Evolutionary conservation across 2,113 vertebrate genomes (phyloP).

Genomic region (Sorex araneus): DNA sequence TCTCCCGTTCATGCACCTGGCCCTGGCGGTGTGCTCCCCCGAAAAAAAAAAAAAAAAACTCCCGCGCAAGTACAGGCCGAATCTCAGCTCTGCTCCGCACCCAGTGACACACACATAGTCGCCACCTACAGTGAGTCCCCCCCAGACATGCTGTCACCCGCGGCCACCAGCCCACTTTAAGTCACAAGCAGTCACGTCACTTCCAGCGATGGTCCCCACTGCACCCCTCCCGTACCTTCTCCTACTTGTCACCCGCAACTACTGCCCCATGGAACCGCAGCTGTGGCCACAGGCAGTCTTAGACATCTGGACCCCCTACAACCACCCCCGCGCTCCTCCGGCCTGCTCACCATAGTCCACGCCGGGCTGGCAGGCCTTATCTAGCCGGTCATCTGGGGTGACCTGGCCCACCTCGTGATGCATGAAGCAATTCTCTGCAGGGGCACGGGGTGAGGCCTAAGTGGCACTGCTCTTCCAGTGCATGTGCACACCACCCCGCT

Average conservation of each 20-base stretch:
- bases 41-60: background rate
- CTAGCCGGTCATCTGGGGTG: slow-evolving; percentile 61
- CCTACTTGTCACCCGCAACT: too few species aligned
- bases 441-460: background rate
- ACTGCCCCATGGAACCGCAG: too few species aligned
- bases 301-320: rapidly evolving
- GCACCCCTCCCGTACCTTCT: too few species aligned
- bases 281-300: rapidly evolving
- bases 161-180: too few species aligned
- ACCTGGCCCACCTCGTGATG: slow-evolving; percentile 51
- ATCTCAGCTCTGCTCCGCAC: too few species aligned
- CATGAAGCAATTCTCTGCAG: slow-evolving; percentile 92
- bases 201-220: too few species aligned
- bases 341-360: slow-evolving; percentile 85
- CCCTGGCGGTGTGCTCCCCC: background rate
- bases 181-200: too few species aligned
- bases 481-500: too few species aligned
- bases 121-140: too few species aligned
- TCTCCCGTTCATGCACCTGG: background rate
- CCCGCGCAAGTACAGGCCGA: too few species aligned
- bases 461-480: background rate
- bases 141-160: too few species aligned
- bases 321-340: rapidly evolving
- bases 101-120: too few species aligned
- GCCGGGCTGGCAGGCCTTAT: slow-evolving; percentile 87